Base-by-base conservation (phyloP, 2,888 invertebrate species). In the Dryomyza anilis region DNA sequence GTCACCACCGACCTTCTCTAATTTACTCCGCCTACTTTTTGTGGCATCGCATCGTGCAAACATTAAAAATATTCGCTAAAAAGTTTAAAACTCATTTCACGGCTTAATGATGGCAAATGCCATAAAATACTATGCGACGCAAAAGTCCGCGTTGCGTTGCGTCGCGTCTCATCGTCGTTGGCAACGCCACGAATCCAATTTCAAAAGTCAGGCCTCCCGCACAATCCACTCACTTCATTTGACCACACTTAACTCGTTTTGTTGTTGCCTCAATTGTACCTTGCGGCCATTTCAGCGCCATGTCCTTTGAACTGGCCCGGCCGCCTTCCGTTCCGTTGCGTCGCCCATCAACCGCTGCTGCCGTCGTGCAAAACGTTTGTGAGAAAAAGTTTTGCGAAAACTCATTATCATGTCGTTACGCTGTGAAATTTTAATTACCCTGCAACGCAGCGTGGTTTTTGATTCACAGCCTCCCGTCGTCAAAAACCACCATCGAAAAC, bases 331-430 rank as follows among this genome's bases (percentile, higher is more conserved):
- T n/a, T n/a, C n/a, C n/a, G n/a, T n/a, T n/a, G n/a, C n/a, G n/a
- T n/a, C n/a, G n/a, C n/a, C n/a, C n/a, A n/a, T n/a, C n/a, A n/a
- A n/a, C n/a, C n/a, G n/a, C n/a, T n/a, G n/a, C n/a, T n/a, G n/a
- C n/a, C n/a, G n/a, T n/a, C n/a, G n/a, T n/a, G n/a, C n/a, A n/a
- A n/a, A n/a, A n/a, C n/a, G n/a, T n/a, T n/a, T n/a, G n/a, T n/a
- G n/a, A 21, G 46, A 36, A 60, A 60, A 60, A 52, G 16, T 39
- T 60, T 36, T 60, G 23, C n/a, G 33, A 60, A 60, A 52, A 60
- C 50, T 60, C 52, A 60, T 60, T 60, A 60, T 60, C 60, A 50
- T 60, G 50, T 60, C 60, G 60, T 60, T 60, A 60, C 50, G 52
- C 29, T 58, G 39, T 19, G 46, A 29, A 60, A 60, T 60, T 60